Percentiles rank a stretch among this genome's conserved stretches.
Evolutionary conservation across 2,797 vertebrate genomes (phyloP).

Genomic region (Enteromius argenteus): DNA sequence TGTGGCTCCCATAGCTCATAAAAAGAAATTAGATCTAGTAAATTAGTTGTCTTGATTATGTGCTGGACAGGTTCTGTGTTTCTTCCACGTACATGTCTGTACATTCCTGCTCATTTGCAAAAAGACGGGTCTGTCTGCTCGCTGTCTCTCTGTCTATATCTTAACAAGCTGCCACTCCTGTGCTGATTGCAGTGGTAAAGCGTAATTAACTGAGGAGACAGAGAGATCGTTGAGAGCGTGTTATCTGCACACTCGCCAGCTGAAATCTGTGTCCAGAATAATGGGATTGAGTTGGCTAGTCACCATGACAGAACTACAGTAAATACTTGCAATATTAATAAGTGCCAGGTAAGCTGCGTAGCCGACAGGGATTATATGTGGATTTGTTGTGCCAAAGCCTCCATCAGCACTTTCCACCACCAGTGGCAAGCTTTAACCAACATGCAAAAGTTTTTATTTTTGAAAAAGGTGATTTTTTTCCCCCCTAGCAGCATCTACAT

Average conservation of each 20-base stretch:
- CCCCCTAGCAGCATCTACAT: neutral
- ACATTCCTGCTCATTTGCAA: slow-evolving; percentile 1
- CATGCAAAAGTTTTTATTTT: neutral
- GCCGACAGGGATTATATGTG: slow-evolving; percentile 26
- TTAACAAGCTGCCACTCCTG: slow-evolving; percentile 36
- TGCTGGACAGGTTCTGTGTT: slow-evolving; percentile 26
- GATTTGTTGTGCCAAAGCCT: slow-evolving; percentile 27
- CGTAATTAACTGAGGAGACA: slow-evolving; percentile 39
- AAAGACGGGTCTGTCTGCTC: slow-evolving; percentile 20
- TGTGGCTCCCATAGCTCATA: slow-evolving; percentile 13
- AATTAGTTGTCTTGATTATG: slow-evolving; percentile 30
- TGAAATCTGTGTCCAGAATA: slow-evolving; percentile 41
- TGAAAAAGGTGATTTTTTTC: neutral
- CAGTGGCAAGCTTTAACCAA: neutral
- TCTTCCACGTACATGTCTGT: slow-evolving; percentile 4
- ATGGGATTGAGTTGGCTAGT: slow-evolving; percentile 42
- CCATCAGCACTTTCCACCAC: neutral
- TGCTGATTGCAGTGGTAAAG: slow-evolving; percentile 35
- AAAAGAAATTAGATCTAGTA: slow-evolving; percentile 31
- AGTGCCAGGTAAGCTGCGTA: slow-evolving; percentile 27
- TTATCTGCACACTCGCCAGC: slow-evolving; percentile 23
- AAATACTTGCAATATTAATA: slow-evolving; percentile 44
- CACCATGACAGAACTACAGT: slow-evolving; percentile 28
- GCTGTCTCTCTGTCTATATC: slow-evolving; percentile 31
- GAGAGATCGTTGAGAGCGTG: slow-evolving; percentile 24